Base-by-base conservation (phyloP, 2,888 invertebrate species). In the Chloroclysta siterata region DNA sequence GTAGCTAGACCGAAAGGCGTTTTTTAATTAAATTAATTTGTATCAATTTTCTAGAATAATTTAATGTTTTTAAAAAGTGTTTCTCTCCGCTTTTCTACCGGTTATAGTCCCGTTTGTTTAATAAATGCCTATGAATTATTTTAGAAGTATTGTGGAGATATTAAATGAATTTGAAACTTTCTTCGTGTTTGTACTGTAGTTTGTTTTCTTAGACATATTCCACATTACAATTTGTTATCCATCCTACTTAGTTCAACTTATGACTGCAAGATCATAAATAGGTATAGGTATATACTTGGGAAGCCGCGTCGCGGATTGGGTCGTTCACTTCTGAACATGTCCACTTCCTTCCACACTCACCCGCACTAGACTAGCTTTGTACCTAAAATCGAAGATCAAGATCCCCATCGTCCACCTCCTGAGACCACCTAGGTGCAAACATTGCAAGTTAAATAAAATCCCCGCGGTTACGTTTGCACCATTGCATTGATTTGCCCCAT, bases 81-180 rank as follows among this genome's bases (percentile, higher is more conserved):
- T 75, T 78, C 71, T 73, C 74, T 77, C 75, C 73, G 76, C 76
- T 81, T 82, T 81, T 83, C 74, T 84, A 79, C 72, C 70, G 71
- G 76, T 84, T 80, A 55, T 79, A 80, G 81, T 84, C 82, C 80
- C 78, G 76, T 82, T 85, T 83, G 81, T 84, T 87, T 83, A 73
- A 58, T 61, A 58, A 82, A 83, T 82, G 83, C 83, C 81, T 79
- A 84, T 83, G 82, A 77, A 79, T 86, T 86, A 86, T 84, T 89
- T 89, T 90, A 89, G 87, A 77, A 88, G 84, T 88, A 89, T 88
- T 91, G 89, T 91, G 90, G 70, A 85, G 79, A 87, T 87, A 92
- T 92, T 92, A 92, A 92, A 90, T 90, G 90, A 89, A 90, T 92
- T 92, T 90, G 88, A 90, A 91, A 90, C 88, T 89, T 88, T 88